These are phyloP conservation scores for Pachliopta kotzebuea DNA, from an alignment of 2,888 invertebrate species.

Conservation along the genomic window DNA sequence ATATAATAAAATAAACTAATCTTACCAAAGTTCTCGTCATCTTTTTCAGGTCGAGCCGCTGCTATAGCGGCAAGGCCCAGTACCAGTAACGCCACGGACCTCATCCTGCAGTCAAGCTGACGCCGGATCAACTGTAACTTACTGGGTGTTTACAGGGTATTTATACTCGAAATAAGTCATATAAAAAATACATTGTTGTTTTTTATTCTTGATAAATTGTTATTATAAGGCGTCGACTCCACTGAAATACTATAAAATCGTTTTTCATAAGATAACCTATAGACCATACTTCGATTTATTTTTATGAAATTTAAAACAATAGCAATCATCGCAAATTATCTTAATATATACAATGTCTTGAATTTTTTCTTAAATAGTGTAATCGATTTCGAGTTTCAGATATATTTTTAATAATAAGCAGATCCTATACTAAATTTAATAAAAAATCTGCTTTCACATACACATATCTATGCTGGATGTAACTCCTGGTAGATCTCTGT, in stretches of 20 bases:
- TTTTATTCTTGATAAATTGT: constrained; percentile 7
- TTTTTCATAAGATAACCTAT: background rate
- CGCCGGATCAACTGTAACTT: constrained; percentile 55
- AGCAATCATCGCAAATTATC: background rate
- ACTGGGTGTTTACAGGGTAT: constrained; percentile 36
- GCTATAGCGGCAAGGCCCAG: constrained; percentile 61
- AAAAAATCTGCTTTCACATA: no score
- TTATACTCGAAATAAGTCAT: constrained; percentile 41
- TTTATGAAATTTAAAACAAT: constrained; percentile 6
- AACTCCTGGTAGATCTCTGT: no score
- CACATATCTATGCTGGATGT: no score
- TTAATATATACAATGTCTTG: no score
- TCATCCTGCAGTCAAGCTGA: constrained; percentile 59
- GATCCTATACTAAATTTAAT: no score
- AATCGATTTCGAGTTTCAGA: no score
- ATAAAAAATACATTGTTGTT: background rate
- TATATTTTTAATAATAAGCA: no score
- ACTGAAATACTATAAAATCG: constrained; percentile 5
- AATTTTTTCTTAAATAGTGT: background rate
- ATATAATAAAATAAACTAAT: constrained; percentile 3
- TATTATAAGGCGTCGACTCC: constrained; percentile 4
- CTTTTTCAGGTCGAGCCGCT: constrained; percentile 56
- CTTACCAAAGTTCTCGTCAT: constrained; percentile 55
- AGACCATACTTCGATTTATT: background rate
- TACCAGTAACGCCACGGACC: constrained; percentile 50